Percentiles rank a stretch among this genome's conserved stretches.
Evolutionary conservation across 2,113 vertebrate species (phyloP).

Genomic region (Barbus barbus): DNA sequence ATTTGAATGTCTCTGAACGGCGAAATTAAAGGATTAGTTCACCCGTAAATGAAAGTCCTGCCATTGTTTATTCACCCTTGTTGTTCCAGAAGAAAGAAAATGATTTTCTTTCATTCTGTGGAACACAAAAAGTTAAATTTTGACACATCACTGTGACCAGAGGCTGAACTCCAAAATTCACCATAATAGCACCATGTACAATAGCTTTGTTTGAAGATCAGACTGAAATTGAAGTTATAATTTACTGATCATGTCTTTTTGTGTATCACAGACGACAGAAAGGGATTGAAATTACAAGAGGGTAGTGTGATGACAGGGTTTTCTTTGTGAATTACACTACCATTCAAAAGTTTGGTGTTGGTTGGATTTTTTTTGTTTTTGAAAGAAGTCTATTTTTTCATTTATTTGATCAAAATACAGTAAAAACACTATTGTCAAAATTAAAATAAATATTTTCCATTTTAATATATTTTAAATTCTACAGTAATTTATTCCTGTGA

Average conservation of each 20-base stretch:
- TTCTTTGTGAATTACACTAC: background rate
- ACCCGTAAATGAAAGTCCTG: slow-evolving; percentile 10
- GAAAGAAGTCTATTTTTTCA: background rate
- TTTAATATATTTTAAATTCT: background rate
- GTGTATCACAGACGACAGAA: background rate
- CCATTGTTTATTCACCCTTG: slow-evolving; percentile 11
- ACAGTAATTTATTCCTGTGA: background rate
- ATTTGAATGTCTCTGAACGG: background rate
- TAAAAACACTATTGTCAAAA: too few relatives aligned
- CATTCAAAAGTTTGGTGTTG: background rate
- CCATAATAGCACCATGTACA: too few relatives aligned
- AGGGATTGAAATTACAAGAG: background rate
- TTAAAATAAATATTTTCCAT: background rate
- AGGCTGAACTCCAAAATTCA: background rate
- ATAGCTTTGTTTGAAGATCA: background rate
- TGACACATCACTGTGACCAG: background rate
- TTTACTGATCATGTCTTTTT: background rate
- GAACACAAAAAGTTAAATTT: background rate
- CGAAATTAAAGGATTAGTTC: slow-evolving; percentile 27
- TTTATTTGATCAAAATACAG: background rate
- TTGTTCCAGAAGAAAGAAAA: slow-evolving; percentile 12
- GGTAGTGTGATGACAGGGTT: background rate
- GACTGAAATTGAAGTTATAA: background rate
- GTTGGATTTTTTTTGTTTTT: background rate
- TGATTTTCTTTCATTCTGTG: background rate